A percentile compares a stretch with the other conserved stretches of the same genome.
Conservation (phyloP, 1,140 invertebrate genomes). For the Chrysoperla carnea region DNA sequence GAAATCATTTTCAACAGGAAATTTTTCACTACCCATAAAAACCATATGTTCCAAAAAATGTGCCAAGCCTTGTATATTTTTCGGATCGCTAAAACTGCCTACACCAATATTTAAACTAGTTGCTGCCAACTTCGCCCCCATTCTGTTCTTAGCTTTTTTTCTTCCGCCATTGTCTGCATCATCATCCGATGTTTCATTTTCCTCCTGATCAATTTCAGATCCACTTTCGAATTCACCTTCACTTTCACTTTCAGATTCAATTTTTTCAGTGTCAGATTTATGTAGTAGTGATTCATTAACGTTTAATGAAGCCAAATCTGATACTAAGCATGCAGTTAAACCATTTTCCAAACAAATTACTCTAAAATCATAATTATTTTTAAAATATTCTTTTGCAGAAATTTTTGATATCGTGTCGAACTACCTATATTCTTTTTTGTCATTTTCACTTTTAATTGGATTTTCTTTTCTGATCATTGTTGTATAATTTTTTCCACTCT, state of each 20-base stretch:
- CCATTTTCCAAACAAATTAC: conserved; percentile 47
- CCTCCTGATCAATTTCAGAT: conserved; percentile 15
- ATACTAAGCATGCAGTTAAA: conserved; percentile 44
- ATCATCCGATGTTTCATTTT: conserved; percentile 9
- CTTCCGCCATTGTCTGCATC: conserved; percentile 19
- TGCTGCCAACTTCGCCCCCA: conserved; percentile 32
- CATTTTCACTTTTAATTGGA: conserved; percentile 34
- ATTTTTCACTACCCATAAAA: conserved; percentile 82
- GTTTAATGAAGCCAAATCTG: conserved; percentile 25
- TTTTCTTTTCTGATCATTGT: not conserved
- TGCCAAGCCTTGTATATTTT: conserved; percentile 67
- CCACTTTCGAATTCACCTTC: conserved; percentile 15
- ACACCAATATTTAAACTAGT: conserved; percentile 51
- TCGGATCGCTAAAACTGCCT: conserved; percentile 53
- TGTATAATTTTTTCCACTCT: too few species aligned
- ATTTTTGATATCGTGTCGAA: not conserved
- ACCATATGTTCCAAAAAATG: conserved; percentile 96
- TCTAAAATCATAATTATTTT: conserved; percentile 22
- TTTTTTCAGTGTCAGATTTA: conserved; percentile 4
- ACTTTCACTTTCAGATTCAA: conserved; percentile 6
- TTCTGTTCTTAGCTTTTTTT: conserved; percentile 12
- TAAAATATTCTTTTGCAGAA: not conserved
- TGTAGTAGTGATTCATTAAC: not conserved
- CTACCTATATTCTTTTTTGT: conserved; percentile 37
- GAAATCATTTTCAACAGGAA: conserved; percentile 72